Conservation (phyloP, 2,797 vertebrate genomes). For the Silurus aristotelis region DNA sequence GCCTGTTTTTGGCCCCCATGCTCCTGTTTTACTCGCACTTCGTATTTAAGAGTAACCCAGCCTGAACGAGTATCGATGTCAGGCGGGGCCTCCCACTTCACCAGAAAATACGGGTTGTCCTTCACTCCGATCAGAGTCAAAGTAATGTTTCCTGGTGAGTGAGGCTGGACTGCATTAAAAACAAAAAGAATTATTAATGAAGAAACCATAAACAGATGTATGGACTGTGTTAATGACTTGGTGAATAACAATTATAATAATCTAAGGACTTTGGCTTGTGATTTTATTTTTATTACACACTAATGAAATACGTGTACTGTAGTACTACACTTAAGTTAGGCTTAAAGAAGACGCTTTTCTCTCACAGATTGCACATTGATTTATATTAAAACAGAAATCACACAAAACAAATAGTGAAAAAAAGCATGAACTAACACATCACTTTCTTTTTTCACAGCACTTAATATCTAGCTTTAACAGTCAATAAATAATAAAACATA, state of each 20-base stretch:
- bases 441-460: background rate
- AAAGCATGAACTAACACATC: background rate
- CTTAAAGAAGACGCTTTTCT: too few species aligned
- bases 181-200: background rate
- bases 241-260: background rate
- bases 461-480: background rate
- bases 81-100: slow-evolving; percentile 79
- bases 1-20: slow-evolving; percentile 61
- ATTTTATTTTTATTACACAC: background rate
- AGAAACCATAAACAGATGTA: background rate
- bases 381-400: too few species aligned
- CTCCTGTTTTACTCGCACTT: slow-evolving; percentile 73
- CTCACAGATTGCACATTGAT: too few species aligned
- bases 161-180: slow-evolving; percentile 79
- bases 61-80: slow-evolving; percentile 79
- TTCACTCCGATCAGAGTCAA: slow-evolving; percentile 70
- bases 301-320: background rate
- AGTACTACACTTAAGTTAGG: background rate
- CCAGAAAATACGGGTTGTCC: slow-evolving; percentile 69
- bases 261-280: background rate
- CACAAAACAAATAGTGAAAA: background rate
- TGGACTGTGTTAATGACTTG: background rate
- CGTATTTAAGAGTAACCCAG: slow-evolving; percentile 86
- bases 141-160: slow-evolving; percentile 81
- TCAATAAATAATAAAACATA: background rate